Evolutionary conservation across 2,888 invertebrate genomes (phyloP).

Genomic region (Harpalus rufipes): DNA sequence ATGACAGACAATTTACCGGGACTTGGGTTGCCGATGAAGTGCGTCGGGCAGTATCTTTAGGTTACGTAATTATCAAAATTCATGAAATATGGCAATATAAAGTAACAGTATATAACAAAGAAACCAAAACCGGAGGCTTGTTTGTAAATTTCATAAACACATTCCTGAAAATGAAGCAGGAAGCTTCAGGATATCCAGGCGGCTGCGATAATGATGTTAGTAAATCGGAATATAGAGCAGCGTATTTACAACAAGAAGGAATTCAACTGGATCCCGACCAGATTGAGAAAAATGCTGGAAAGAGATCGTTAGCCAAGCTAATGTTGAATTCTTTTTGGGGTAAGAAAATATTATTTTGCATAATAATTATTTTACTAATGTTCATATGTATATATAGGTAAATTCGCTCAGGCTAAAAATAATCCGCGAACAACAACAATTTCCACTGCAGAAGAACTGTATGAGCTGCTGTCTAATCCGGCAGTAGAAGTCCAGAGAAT

Average conservation of each 20-base stretch:
- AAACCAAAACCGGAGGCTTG: constrained; percentile 68
- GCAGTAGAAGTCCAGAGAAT: constrained; percentile 68
- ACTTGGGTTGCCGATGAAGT: constrained; percentile 73
- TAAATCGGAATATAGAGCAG: constrained; percentile 61
- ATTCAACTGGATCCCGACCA: constrained; percentile 56
- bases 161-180: constrained; percentile 70
- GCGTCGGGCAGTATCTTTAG: constrained; percentile 70
- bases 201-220: constrained; percentile 65
- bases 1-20: constrained; percentile 69
- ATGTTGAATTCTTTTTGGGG: constrained; percentile 69
- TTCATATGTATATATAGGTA: constrained; percentile 33
- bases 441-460: constrained; percentile 63
- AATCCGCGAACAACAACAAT: constrained; percentile 65
- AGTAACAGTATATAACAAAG: constrained; percentile 44
- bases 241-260: constrained; percentile 68
- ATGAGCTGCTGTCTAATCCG: constrained; percentile 68
- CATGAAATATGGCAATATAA: constrained; percentile 73
- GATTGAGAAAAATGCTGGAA: constrained; percentile 68
- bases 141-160: constrained; percentile 71
- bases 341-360: constrained; percentile 50
- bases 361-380: not conserved
- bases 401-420: constrained; percentile 67
- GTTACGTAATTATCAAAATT: constrained; percentile 71
- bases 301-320: constrained; percentile 68
- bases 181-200: constrained; percentile 69